Evolutionary conservation across 2,113 vertebrate genomes (phyloP), one percentile per base, ranked within the genome.

Genomic region (Trichomycterus rosablanca): DNA sequence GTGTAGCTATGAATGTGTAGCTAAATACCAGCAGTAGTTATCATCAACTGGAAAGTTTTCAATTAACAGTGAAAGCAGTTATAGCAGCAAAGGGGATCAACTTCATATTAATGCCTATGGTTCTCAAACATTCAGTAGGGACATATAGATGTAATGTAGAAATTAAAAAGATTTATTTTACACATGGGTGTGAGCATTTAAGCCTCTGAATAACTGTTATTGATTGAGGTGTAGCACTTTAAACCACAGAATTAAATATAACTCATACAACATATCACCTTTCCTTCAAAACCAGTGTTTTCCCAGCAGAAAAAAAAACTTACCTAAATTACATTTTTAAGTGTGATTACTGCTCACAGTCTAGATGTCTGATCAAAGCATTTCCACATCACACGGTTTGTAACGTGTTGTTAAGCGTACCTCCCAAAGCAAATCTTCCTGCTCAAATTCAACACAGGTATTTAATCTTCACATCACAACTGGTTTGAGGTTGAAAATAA

Each of bases 311-410:
- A 50, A 35, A 49, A n/a, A 43, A 5, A 11, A 32, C 14, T 66
- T 40, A 11, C 15, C 37, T 5, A n/a, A 3, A 5, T 40, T n/a
- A 5, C 40, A 62, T 34, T 44, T 58, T 53, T 72, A 51, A 63
- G 39, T 57, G 39, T 52, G 59, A 46, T 65, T 59, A 40, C 58
- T n/a, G 19, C 39, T 42, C 42, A 72, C 65, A 68, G 49, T 26
- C 43, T 52, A 45, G 42, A 22, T 57, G 45, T 60, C 71, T 59
- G 66, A 68, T 73, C 61, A 58, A 30, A 61, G 39, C 28, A 58
- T 76, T 54, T 57, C 53, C 26, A 34, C 39, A 51, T 65, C 15
- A 16, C 34, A 15, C 64, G 30, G 43, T 63, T 66, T 59, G 39
- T 50, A 58, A 58, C 42, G 24, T 54, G 51, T 54, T 40, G 55